Percentiles rank a stretch among this genome's conserved stretches.
Evolutionary conservation across 2,888 invertebrate species (phyloP).

Genomic region (Drosophila tripunctata): DNA sequence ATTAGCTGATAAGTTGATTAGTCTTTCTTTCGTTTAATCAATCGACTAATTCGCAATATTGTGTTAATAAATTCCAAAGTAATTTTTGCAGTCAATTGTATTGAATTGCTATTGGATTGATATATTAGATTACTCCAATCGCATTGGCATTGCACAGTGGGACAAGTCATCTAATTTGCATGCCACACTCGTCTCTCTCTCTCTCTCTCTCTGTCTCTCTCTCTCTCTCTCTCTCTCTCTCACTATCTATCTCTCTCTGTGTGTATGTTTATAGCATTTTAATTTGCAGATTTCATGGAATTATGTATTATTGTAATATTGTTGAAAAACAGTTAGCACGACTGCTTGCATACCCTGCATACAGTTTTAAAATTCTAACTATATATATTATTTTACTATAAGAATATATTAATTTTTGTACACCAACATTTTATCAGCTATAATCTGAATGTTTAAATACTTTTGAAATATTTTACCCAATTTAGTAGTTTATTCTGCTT

Average conservation of each 20-base stretch:
- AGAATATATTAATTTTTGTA: no score
- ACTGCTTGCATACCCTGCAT: no score
- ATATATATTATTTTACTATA: no score
- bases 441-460: no score
- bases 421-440: no score
- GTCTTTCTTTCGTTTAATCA: constrained; percentile 16
- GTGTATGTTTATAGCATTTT: constrained; percentile 14
- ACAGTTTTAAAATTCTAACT: no score
- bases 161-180: constrained; percentile 1
- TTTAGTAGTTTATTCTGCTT: no score
- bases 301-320: no score
- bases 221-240: background rate
- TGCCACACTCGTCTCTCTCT: constrained; percentile 6
- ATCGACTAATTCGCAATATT: constrained; percentile 42
- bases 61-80: constrained; percentile 24
- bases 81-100: constrained; percentile 17
- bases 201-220: background rate
- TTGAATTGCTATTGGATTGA: constrained; percentile 20
- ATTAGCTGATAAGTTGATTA: constrained; percentile 40
- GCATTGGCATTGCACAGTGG: background rate
- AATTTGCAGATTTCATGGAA: no score
- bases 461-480: no score
- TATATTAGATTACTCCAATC: background rate
- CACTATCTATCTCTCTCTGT: background rate
- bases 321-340: no score